Base-by-base conservation (phyloP, 2,797 vertebrate genomes). In the Acanthurus leucopareius region DNA sequence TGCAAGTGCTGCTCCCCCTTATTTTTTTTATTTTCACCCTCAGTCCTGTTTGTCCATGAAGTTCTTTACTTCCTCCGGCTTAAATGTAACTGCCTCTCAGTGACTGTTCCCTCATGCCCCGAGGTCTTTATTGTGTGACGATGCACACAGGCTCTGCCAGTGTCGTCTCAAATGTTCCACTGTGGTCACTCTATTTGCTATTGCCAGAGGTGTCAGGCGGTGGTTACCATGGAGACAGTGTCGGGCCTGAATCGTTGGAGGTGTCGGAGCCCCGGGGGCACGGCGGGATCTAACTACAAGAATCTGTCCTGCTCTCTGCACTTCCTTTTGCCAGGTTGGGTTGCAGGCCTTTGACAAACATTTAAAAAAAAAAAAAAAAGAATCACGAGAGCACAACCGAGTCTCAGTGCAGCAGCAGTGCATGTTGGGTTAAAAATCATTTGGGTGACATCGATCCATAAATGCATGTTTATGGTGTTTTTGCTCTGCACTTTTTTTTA, bases 181-280 rank as follows among this genome's bases (percentile, higher is more conserved):
- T 83, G 85, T 81, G 92, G 88, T 89, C 86, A 84, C 81, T 88
- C 88, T 59, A 85, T 88, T 93, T 85, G 86, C 90, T 77, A 77
- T 81, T 75, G 90, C 87, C 85, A 65, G 80, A 71, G 82, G 86
- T 86, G 89, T 89, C 88, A 56, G 78, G 78, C 82, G 51, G 85
- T 25, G 62, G 92, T 95, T 88, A 88, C 94, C 90, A 94, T 94
- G 88, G 91, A 47, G 87, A 95, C 90, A 4, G 81, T 83, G 86
- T 79, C 49, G 68, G 72, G 73, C 66, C 70, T 75, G 88, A 60
- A 79, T 82, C 59, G 82, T 77, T n/a, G 65, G 79, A 85, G 80
- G 85, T 91, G 85, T 83, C 47, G 15, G 48, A 84, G 76, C 76
- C 87, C 83, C 76, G 47, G 32, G 81, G 90, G 80, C 68, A 47